Conservation (phyloP, 2,113 vertebrate species). For the Tenrec ecaudatus region DNA sequence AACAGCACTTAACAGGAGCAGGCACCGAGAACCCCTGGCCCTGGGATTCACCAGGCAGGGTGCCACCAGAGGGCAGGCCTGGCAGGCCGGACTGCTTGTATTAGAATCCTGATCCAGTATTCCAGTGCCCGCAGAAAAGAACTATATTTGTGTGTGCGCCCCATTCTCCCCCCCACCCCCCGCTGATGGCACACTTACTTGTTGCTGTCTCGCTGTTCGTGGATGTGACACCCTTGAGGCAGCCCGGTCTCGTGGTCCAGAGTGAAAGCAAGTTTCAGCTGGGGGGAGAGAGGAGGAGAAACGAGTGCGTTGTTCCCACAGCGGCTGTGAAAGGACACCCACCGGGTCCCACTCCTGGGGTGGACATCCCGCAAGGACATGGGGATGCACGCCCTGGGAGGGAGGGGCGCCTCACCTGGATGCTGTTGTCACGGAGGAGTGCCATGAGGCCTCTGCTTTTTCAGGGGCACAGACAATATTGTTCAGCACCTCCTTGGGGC, state of each 20-base stretch:
- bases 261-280: constrained; percentile 95
- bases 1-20: too few species aligned
- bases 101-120: neutral
- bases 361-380: constrained; percentile 70
- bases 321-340: constrained; percentile 5
- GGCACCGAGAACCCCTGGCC: too few species aligned
- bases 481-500: neutral
- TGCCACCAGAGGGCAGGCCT: too few species aligned
- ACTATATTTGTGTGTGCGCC: neutral
- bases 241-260: constrained; percentile 94
- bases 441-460: neutral
- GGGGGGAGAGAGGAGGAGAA: constrained; percentile 59
- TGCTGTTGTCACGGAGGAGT: neutral
- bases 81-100: too few species aligned
- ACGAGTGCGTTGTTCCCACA: constrained; percentile 49
- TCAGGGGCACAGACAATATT: too few species aligned
- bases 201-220: constrained; percentile 98
- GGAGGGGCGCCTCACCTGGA: neutral
- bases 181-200: constrained; percentile 93
- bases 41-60: too few species aligned
- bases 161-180: too few species aligned
- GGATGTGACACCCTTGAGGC: constrained; percentile 97
- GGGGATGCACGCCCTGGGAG: constrained; percentile 74
- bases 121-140: neutral
- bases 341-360: constrained; percentile 44